Percentiles rank a stretch among this genome's conserved stretches.
Conservation (phyloP, 2,797 vertebrate species). For the Channa striata region DNA sequence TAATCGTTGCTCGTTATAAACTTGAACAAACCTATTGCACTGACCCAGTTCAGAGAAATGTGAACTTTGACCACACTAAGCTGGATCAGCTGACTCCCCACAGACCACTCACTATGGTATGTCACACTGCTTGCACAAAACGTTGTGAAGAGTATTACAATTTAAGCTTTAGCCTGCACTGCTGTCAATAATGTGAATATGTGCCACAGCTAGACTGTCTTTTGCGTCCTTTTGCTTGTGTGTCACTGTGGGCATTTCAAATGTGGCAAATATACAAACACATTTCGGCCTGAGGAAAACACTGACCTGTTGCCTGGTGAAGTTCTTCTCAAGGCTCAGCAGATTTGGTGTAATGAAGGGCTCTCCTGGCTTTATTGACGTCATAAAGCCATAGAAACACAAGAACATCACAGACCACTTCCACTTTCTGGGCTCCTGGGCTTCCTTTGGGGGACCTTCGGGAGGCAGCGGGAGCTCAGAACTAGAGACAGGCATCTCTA, state of each 20-base stretch:
- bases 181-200: no score
- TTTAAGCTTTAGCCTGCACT: neutral
- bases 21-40: neutral
- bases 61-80: slow-evolving; percentile 74
- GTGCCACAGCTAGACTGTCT: neutral
- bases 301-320: slow-evolving; percentile 89
- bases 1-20: neutral
- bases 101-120: slow-evolving; percentile 19
- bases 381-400: slow-evolving; percentile 95
- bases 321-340: slow-evolving; percentile 88
- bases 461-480: slow-evolving; percentile 1
- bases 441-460: slow-evolving; percentile 16
- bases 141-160: neutral
- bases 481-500: slow-evolving; percentile 22
- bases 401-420: slow-evolving; percentile 88
- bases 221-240: neutral
- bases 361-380: slow-evolving; percentile 92
- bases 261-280: neutral
- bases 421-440: slow-evolving; percentile 71
- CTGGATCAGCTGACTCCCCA: slow-evolving; percentile 45
- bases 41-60: slow-evolving; percentile 73
- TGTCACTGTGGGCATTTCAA: neutral
- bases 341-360: slow-evolving; percentile 94
- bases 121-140: neutral
- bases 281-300: neutral